Conservation (phyloP, 2,888 invertebrate species). For the Protodeltote pygarga region DNA sequence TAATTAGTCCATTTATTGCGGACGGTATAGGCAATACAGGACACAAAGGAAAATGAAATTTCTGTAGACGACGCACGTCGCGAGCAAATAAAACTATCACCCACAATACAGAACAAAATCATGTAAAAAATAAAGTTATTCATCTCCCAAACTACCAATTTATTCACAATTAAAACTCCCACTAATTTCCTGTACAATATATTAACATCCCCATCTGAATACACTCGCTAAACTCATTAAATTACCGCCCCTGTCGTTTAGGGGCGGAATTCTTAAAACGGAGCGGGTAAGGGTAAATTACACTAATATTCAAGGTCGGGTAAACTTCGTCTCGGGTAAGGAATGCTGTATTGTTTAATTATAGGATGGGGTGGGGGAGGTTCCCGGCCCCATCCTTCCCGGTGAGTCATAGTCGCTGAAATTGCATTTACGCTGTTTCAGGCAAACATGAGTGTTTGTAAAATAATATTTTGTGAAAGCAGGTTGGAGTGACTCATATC, state of each 20-base stretch:
- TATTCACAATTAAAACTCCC: conserved; percentile 1
- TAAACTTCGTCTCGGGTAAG: conserved; percentile 50
- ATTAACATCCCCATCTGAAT: conserved; percentile 56
- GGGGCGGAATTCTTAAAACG: conserved; percentile 63
- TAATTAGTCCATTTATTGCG: too few relatives aligned
- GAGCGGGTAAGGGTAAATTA: conserved; percentile 54
- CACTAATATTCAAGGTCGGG: conserved; percentile 65
- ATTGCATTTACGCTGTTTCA: conserved; percentile 53
- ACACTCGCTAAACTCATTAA: conserved; percentile 60
- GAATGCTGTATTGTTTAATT: conserved; percentile 65
- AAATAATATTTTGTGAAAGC: conserved; percentile 37
- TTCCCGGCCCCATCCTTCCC: conserved; percentile 26
- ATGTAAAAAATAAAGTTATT: too few relatives aligned
- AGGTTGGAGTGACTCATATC: conserved; percentile 19
- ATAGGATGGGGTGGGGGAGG: conserved; percentile 44
- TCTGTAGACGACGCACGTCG: too few relatives aligned
- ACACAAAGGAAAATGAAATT: too few relatives aligned
- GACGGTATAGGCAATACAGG: too few relatives aligned
- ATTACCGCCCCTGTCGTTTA: conserved; percentile 59
- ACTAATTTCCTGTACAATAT: conserved; percentile 45
- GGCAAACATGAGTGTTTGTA: conserved; percentile 44
- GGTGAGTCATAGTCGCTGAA: conserved; percentile 60
- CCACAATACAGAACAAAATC: too few relatives aligned
- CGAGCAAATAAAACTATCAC: too few relatives aligned
- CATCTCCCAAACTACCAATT: conserved; percentile 11